Base-by-base conservation (phyloP, 92 coral and sea anemone species). In the Paragorgia papillata region DNA sequence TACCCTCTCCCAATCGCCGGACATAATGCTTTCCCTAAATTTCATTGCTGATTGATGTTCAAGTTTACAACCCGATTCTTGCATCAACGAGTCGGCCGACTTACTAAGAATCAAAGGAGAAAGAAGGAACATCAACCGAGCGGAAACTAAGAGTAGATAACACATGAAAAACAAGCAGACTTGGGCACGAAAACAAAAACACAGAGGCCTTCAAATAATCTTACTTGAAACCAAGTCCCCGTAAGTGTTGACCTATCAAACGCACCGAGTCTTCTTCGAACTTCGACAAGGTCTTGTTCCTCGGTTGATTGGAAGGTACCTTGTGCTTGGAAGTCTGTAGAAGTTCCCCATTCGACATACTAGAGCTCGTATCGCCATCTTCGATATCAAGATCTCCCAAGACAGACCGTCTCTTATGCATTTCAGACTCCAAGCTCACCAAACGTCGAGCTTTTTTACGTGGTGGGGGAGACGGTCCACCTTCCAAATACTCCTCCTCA, bases 401-500 rank as follows among this genome's bases (percentile, higher is more conserved):
- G 84, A 92, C 85, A 85, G 98, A 83, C 94, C 97, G 92, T 91
- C 92, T 94, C 83, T 90, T 88, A 91, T 94, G 97, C 98, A 94
- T 94, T 85, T 94, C 98, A 96, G 98, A 91, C 98, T 91, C 97
- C 87, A 83, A 85, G 86, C 77, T 92, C 83, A 94, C 81, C 80
- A 95, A 88, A 86, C 84, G 97, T 89, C 98, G 98, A 86, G 95
- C 98, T 96, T 89, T 94, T 89, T 94, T 94, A 73, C 92, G 98
- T 81, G 98, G 98, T 89, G 98, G 98, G 88, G 98, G 98, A 94
- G 98, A 94, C 98, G 90, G 88, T 70, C 98, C 98, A 90, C 98
- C 98, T 90, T 86, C 89, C 20, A 53, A 26, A 89, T 88, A 92
- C 86, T 94, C 98, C 97, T 94, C 98, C 85, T 94, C 98, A 94